These are phyloP conservation scores for Phycodurus eques DNA, from an alignment of 2,113 vertebrate species.

Conservation along the genomic window DNA sequence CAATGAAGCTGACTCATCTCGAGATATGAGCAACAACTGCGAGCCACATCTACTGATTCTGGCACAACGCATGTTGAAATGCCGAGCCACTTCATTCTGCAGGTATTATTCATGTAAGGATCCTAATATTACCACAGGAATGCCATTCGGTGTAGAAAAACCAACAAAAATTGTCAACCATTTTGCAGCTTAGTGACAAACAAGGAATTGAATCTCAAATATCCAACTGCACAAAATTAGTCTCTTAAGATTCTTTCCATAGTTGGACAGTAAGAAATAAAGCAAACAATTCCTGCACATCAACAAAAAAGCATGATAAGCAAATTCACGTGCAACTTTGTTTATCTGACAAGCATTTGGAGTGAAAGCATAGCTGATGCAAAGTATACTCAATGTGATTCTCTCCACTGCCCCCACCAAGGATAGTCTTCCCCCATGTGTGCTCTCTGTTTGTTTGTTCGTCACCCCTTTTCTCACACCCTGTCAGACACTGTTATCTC, in stretches of 20 bases:
- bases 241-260: background rate
- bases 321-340: background rate
- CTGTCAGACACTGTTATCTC: constrained; percentile 58
- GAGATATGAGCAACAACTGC: constrained; percentile 17
- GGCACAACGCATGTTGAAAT: constrained; percentile 11
- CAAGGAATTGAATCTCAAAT: background rate
- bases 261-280: background rate
- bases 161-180: background rate
- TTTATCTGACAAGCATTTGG: constrained; percentile 3
- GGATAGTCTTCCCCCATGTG: constrained; percentile 21
- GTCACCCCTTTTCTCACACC: constrained; percentile 55
- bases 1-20: constrained; percentile 15
- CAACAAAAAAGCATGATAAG: background rate
- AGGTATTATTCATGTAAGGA: constrained; percentile 13
- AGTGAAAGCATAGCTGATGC: background rate
- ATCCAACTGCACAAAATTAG: background rate
- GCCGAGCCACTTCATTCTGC: constrained; percentile 32
- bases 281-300: background rate
- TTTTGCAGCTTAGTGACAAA: background rate
- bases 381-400: constrained; percentile 2
- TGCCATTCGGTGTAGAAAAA: background rate
- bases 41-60: background rate
- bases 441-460: constrained; percentile 33
- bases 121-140: background rate
- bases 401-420: constrained; percentile 16